Base-by-base conservation (phyloP, 2,113 vertebrate species). In the Columba livia region DNA sequence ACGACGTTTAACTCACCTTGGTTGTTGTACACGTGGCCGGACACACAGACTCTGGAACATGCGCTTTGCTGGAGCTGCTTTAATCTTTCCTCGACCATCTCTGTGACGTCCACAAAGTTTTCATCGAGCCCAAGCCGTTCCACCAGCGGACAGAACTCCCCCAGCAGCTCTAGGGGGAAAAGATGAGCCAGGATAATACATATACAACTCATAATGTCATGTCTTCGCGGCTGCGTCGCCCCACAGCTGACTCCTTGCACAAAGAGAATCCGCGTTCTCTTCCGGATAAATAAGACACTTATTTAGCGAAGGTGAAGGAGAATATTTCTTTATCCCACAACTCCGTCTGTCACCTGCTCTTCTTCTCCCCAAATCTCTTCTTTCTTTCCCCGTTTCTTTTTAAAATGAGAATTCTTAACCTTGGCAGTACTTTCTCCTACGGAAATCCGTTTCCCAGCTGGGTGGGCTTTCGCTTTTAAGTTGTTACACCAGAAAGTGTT, bases 41-140 rank as follows among this genome's bases (percentile, higher is more conserved):
- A 97, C 69, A 98, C 98, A 11, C 91, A 91, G 32, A 98, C 42
- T 9, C 67, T 34, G 53, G 80, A 48, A 38, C 91, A 70, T 2
- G 88, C 90, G 6, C 84, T 60, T 16, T 80, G 93, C 54, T 93
- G 64, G 25, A 97, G 88, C 51, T 93, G 93, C 25, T 92, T 94
- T 3, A 98, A 85, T 88, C 97, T 98, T 42, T 81, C 98, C 80
- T 99, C 98, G 23, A 99, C 98, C 24, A 98, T 83, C 80, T 98
- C 97, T 34, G 99, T 99, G 90, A 99, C 9, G 50, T 99, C 99
- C 96, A 99, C 85, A 92, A 99, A 99, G 96, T 99, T 99, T 96
- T 99, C 99, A 89, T 99, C 99, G 91, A 99, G 98, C 42, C 98
- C 99, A 36, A 99, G 98, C 78, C 99, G 98, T 91, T 99, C 99